phyloP scores from a whole-genome alignment of 1,140 invertebrate genomes.

The Elysia chlorotica region DNA sequence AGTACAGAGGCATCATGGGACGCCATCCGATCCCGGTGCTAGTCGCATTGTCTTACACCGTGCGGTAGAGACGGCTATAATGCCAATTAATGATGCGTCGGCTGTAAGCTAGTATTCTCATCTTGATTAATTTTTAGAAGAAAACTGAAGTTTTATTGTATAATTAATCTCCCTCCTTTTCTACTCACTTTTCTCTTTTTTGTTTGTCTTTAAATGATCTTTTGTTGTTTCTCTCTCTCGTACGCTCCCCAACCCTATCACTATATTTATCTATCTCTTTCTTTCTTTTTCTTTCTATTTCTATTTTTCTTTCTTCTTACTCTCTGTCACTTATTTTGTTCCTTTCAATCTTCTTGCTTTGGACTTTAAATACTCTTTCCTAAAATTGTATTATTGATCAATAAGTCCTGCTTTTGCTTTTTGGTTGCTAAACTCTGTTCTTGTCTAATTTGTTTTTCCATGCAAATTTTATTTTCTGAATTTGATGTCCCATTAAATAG shows the following conservation, averaged over 20 bases:
- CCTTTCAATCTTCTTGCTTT: too few species aligned
- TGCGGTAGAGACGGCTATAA: too few species aligned
- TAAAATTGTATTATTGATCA: background rate
- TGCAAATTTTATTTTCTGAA: conserved; percentile 4
- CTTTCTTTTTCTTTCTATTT: background rate
- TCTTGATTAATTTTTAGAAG: too few species aligned
- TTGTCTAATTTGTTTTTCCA: background rate
- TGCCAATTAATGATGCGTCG: too few species aligned
- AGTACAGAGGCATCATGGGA: too few species aligned
- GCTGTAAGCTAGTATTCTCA: too few species aligned
- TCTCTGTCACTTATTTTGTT: too few species aligned
- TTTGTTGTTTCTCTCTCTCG: background rate
- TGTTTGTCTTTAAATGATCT: background rate
- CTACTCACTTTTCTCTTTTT: background rate
- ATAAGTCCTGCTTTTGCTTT: background rate
- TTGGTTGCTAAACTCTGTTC: background rate
- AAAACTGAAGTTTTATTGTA: too few species aligned
- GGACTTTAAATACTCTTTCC: too few species aligned
- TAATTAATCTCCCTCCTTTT: background rate
- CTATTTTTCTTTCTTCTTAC: background rate
- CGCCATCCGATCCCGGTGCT: too few species aligned
- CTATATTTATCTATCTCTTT: background rate
- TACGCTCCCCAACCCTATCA: background rate
- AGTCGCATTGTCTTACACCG: too few species aligned
- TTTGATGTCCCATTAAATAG: background rate